phyloP scores from a whole-genome alignment of 2,113 vertebrate species.

The Gila orcuttii region DNA sequence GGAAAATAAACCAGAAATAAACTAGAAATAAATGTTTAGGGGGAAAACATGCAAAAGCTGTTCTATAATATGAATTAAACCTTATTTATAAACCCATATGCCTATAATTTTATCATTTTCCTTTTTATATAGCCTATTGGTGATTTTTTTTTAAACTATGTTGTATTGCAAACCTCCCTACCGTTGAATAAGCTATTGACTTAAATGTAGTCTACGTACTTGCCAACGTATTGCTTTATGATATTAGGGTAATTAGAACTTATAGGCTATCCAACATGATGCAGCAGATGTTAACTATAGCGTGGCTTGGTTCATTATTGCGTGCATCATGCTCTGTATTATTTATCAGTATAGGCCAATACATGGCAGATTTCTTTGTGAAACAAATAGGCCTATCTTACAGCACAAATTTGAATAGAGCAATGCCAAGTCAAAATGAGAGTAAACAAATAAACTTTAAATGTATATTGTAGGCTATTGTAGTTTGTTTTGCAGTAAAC shows the following conservation, averaged over 20 bases:
- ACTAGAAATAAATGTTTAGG: neutral
- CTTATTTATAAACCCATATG: neutral
- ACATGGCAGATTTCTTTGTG: neutral
- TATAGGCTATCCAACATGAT: neutral
- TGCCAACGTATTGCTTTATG: neutral
- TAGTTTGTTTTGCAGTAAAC: neutral
- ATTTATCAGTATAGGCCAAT: neutral
- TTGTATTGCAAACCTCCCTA: neutral
- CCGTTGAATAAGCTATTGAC: neutral
- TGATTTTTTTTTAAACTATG: neutral
- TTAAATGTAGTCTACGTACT: neutral
- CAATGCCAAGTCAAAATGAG: neutral
- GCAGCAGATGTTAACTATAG: constrained; percentile 68
- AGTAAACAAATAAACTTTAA: neutral
- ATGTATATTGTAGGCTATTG: neutral
- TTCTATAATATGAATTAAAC: neutral
- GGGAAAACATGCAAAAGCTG: neutral
- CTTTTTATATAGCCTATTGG: neutral
- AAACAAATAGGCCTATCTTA: neutral
- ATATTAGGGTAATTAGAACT: constrained; percentile 61
- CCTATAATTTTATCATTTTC: neutral
- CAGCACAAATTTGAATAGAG: neutral
- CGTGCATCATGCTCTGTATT: constrained; percentile 12
- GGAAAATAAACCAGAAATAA: neutral
- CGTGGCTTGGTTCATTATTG: constrained; percentile 76